Evolutionary conservation across 2,888 invertebrate genomes (phyloP), one percentile per base, ranked within the genome.

Genomic region (Drosophila subquinaria): DNA sequence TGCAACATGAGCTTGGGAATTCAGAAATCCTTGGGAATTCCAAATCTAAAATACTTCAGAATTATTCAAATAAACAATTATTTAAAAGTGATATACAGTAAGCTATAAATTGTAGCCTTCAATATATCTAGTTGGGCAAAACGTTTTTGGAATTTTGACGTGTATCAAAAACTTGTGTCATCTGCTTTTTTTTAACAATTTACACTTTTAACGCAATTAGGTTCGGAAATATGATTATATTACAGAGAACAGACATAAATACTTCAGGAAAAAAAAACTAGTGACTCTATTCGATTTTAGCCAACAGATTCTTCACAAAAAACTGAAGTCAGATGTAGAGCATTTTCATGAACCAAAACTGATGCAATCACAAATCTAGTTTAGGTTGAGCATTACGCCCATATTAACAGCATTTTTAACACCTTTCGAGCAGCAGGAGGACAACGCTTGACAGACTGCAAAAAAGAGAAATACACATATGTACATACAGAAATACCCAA

Each of bases 371-470:
- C 35, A 48, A 56, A 52, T 36, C 59, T 76, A 52, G 23, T 43
- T 36, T 35, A 52, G 47, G 42, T 47, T 48, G 42, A 73, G 61
- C n/a, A 67, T 64, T 57, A 82, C 87, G 89, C 87, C 82, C 87
- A 70, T 66, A 89, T 87, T 89, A 87, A 87, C 69, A 69, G 69
- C 64, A 77, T 79, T 85, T 79, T 57, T 71, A 62, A 70, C 83
- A 89, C 90, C 90, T 85, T 82, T 47, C 15, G 17, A 20, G 35
- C 55, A 62, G 55, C 64, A 71, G 53, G 48, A 50, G 40, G 55
- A 50, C 38, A 38, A 38, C 38, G 38, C n/a, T 8, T 38, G n/a
- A 65, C 53, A 69, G 52, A 17, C 82, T 65, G 70, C 80, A 75
- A 80, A 79, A 72, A 62, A 62, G 62, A 62, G 62, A 52, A 67